Evolutionary conservation across 1,140 invertebrate genomes (phyloP).

Genomic region (Heliconius nattereri): DNA sequence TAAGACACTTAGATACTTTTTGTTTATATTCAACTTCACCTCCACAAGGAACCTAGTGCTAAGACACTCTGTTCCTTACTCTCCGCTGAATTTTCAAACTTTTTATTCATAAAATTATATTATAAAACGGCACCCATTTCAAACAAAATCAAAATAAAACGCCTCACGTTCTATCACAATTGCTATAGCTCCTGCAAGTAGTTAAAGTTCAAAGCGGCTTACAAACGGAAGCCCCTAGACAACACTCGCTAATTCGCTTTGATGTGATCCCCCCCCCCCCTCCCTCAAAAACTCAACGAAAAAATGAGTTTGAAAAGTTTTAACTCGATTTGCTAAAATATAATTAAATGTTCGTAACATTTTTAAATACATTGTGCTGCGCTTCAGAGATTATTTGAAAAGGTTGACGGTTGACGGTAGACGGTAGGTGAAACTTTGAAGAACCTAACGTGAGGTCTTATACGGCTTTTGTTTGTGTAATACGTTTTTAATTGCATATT

Average conservation of each 20-base stretch:
- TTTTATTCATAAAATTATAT: not conserved
- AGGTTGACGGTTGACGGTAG: not conserved
- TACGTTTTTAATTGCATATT: not conserved
- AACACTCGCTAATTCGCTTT: constrained; percentile 78
- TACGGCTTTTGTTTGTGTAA: not conserved
- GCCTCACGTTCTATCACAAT: constrained; percentile 59
- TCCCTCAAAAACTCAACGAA: constrained; percentile 57
- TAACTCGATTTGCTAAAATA: constrained; percentile 61
- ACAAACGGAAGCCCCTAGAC: constrained; percentile 74
- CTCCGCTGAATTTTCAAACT: no score
- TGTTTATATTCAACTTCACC: no score
- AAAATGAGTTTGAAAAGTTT: constrained; percentile 72
- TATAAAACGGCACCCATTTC: constrained; percentile 6
- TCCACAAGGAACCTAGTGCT: no score
- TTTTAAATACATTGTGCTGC: constrained; percentile 60
- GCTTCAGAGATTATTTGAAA: constrained; percentile 9
- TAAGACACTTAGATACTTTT: no score
- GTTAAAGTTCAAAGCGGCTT: constrained; percentile 73
- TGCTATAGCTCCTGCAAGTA: constrained; percentile 59
- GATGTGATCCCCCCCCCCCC: constrained; percentile 66
- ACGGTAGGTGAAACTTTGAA: not conserved
- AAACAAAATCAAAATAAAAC: constrained; percentile 59
- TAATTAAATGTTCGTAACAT: constrained; percentile 63
- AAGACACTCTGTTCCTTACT: no score
- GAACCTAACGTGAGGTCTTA: not conserved